A percentile compares a stretch with the other conserved stretches of the same genome.
These are phyloP conservation scores for Steinernema khuongi DNA, from an alignment of 1,140 invertebrate species.

Conservation along the genomic window DNA sequence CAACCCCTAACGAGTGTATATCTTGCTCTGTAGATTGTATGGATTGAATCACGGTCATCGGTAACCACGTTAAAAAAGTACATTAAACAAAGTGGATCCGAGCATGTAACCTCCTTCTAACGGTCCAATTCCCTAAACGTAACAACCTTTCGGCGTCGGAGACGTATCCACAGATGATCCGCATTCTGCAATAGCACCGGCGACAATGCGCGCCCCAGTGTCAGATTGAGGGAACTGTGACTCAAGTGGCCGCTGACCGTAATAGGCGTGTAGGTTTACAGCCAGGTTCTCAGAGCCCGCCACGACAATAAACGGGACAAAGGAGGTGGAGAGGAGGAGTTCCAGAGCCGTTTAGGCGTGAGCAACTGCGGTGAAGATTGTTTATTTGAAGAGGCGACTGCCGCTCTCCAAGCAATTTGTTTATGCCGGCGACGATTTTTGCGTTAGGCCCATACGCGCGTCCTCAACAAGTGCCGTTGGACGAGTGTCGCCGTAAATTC, in stretches of 20 bases:
- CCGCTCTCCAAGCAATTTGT: neutral
- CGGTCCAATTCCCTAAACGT: too few relatives aligned
- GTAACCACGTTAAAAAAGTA: too few relatives aligned
- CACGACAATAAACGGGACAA: neutral
- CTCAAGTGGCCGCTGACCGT: neutral
- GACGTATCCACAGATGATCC: constrained; percentile 1
- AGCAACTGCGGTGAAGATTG: neutral
- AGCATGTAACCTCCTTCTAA: too few relatives aligned
- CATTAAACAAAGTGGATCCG: too few relatives aligned
- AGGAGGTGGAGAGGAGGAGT: neutral
- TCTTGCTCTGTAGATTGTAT: too few relatives aligned
- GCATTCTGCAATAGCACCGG: neutral
- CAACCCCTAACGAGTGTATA: too few relatives aligned
- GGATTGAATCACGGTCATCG: too few relatives aligned
- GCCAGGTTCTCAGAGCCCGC: neutral
- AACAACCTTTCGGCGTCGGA: constrained; percentile 3
- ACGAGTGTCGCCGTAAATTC: constrained; percentile 7
- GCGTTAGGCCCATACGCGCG: neutral
- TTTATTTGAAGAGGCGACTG: constrained; percentile 1
- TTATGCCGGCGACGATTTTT: constrained; percentile 1
- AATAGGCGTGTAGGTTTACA: constrained; percentile 7
- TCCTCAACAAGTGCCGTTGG: constrained; percentile 13
- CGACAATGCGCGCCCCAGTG: neutral
- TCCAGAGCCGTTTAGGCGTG: neutral
- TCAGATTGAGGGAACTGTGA: neutral